Evolutionary conservation across 2,113 vertebrate species (phyloP).

Genomic region (Greenwoodochromis staneri): DNA sequence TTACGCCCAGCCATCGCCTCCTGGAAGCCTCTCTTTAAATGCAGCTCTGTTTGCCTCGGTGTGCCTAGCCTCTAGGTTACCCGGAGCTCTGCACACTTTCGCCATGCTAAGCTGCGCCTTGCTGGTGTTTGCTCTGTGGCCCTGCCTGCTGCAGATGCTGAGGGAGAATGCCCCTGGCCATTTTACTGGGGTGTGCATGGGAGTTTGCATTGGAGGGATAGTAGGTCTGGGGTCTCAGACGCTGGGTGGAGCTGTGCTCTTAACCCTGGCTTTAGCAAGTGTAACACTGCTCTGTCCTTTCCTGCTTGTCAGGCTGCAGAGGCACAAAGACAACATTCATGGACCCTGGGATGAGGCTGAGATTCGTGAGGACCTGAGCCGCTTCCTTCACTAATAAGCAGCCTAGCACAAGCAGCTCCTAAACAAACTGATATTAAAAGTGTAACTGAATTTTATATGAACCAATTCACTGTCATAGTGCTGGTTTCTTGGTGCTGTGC

Average conservation of each 20-base stretch:
- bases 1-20: constrained; percentile 85
- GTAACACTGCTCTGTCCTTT: constrained; percentile 85
- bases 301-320: constrained; percentile 83
- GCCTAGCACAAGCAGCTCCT: neutral
- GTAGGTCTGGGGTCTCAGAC: constrained; percentile 76
- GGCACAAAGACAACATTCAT: constrained; percentile 95
- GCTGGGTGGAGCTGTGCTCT: constrained; percentile 75
- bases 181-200: constrained; percentile 76
- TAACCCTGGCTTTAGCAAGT: constrained; percentile 74
- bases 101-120: constrained; percentile 91
- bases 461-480: neutral
- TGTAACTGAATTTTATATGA: neutral
- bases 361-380: constrained; percentile 89
- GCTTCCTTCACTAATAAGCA: constrained; percentile 66
- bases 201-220: constrained; percentile 76
- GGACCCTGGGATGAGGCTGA: constrained; percentile 98
- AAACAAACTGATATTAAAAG: neutral
- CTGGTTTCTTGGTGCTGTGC: neutral
- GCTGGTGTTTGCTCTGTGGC: constrained; percentile 94
- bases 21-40: constrained; percentile 90
- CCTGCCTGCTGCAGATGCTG: constrained; percentile 86
- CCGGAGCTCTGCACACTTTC: constrained; percentile 86
- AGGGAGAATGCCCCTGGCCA: constrained; percentile 70
- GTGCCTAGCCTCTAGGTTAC: constrained; percentile 89
- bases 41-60: constrained; percentile 94